Evolutionary conservation across 2,113 vertebrate species (phyloP), one percentile per base, ranked within the genome.

Genomic region (Rhynchomys soricoides): DNA sequence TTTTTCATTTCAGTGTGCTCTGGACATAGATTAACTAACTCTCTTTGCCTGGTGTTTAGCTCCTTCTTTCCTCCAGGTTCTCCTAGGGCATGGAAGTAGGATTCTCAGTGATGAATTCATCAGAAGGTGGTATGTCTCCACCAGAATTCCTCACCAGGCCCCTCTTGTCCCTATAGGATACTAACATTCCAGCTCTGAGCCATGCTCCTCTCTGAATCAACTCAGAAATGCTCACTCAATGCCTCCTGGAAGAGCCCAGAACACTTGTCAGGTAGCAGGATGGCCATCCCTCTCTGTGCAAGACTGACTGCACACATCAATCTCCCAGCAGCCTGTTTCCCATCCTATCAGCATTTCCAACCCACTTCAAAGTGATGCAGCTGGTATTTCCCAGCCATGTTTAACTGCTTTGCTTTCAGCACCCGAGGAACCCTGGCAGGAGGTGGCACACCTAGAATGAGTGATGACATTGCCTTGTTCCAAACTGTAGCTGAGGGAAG

Each of bases 1-100:
- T 87, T 92, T 91, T 86, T 96, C 93, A 96, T 96, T 97, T 93
- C 37, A 15, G 71, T 96, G 95, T n/a, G 15, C 62, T 71, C 81
- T 93, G 90, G 93, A 97, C 92, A 96, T 37, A 77, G 79, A 94
- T 93, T 75, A 85, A 73, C 71, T 40, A 34, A 91, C 75, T 97
- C 66, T 85, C 73, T 90, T 78, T 92, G 93, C 79, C 90, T 89
- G 62, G 22, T 68, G 57, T 40, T 90, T 78, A 19, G 75, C 24
- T 40, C 78, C 59, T 22, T 68, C 12, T 19, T 15, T 13, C 24
- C 10, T 40, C 66, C 16, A 5, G 45, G n/a, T 95, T 96, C 79
- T 92, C 71, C 40, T 15, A 45, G 52, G 34, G 37, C 43, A 78
- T 31, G 26, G 29, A 62, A 48, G 57, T 37, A 79, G 55, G 66